Conservation (phyloP, 2,797 vertebrate genomes). For the Hemitrygon akajei region DNA sequence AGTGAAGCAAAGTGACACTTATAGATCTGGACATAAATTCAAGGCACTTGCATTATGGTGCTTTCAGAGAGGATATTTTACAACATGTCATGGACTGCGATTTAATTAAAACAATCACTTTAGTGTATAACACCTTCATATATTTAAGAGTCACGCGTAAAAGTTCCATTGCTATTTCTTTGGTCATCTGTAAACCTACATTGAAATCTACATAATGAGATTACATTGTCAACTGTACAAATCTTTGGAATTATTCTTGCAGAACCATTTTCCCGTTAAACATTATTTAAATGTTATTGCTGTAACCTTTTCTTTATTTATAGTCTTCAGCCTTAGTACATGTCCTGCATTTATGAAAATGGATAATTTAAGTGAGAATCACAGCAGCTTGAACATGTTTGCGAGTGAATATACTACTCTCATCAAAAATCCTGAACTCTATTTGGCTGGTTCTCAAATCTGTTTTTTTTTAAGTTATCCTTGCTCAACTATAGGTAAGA, state of each 20-base stretch:
- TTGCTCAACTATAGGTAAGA: background rate
- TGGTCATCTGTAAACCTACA: conserved; percentile 10
- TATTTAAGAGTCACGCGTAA: background rate
- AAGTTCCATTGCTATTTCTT: background rate
- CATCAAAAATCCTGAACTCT: background rate
- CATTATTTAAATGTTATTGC: conserved; percentile 33
- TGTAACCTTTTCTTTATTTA: conserved; percentile 24
- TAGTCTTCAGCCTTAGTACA: conserved; percentile 31
- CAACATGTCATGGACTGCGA: background rate
- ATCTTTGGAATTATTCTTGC: conserved; percentile 35
- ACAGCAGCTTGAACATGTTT: background rate
- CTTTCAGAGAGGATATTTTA: conserved; percentile 5
- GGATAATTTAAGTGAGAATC: background rate
- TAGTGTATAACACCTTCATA: conserved; percentile 6
- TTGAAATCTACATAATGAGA: conserved; percentile 30
- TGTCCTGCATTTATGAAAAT: conserved; percentile 25
- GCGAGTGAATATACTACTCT: background rate
- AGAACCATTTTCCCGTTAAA: conserved; percentile 23
- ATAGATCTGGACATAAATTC: background rate
- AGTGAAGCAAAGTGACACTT: background rate
- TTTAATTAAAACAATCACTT: conserved; percentile 32
- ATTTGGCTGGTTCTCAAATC: background rate
- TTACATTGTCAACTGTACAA: conserved; percentile 31
- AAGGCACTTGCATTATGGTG: background rate
- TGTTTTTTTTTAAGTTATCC: background rate